Conservation (phyloP, 2,113 vertebrate genomes). For the Labeo catla region DNA sequence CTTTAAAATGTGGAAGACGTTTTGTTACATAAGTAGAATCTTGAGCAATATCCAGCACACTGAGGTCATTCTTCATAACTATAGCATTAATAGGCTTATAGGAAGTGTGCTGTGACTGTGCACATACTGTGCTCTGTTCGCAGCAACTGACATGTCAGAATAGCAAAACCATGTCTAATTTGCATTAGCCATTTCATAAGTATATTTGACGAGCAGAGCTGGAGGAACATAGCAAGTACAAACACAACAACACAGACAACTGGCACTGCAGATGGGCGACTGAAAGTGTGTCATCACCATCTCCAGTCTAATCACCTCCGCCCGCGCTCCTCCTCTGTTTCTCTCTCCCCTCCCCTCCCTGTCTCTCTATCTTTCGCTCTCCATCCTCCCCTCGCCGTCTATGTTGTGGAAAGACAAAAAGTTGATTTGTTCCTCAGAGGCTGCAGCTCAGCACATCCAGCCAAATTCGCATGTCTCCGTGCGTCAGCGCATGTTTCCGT, state of each 20-base stretch:
- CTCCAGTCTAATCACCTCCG: conserved; percentile 56
- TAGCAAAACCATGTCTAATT: not conserved
- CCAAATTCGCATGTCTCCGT: conserved; percentile 52
- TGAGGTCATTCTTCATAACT: conserved; percentile 29
- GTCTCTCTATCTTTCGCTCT: conserved; percentile 26
- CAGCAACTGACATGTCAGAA: conserved; percentile 24
- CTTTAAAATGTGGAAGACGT: not conserved
- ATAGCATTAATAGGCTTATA: conserved; percentile 60
- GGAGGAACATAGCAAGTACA: conserved; percentile 10
- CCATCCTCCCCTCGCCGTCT: conserved; percentile 45
- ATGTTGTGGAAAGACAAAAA: conserved; percentile 66
- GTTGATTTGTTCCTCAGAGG: conserved; percentile 57
- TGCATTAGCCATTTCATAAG: not conserved
- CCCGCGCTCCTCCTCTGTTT: conserved; percentile 49
- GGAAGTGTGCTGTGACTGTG: conserved; percentile 15
- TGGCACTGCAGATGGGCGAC: conserved; percentile 49
- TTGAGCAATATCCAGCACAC: not conserved
- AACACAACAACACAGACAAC: conserved; percentile 43
- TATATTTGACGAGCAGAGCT: not conserved
- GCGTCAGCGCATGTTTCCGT: conserved; percentile 41
- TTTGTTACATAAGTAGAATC: not conserved
- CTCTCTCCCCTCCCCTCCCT: conserved; percentile 40
- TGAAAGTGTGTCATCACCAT: conserved; percentile 59
- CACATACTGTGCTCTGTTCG: conserved; percentile 1
- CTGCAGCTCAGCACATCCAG: conserved; percentile 16